A percentile compares a stretch with the other conserved stretches of the same genome.
phyloP scores from a whole-genome alignment of 1,140 invertebrate species.

The Scaptodrosophila lebanonensis region DNA sequence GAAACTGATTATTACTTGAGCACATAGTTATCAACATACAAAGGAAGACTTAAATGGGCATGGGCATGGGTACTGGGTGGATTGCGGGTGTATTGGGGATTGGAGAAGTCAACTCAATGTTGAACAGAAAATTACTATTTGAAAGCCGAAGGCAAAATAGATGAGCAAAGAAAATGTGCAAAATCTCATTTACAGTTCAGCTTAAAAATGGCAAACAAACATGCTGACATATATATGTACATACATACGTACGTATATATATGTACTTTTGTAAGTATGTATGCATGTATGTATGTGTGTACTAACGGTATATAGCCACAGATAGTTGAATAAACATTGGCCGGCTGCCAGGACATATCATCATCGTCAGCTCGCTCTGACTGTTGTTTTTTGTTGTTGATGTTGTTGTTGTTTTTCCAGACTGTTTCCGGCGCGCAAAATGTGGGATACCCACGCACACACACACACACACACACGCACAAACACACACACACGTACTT shows the following conservation, averaged over 20 bases:
- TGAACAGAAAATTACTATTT: slow-evolving; percentile 36
- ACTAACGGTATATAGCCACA: slow-evolving; percentile 23
- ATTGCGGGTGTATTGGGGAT: neutral
- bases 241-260: no score
- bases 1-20: no score
- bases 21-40: no score
- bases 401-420: neutral
- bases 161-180: slow-evolving; percentile 36
- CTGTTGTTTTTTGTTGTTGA: neutral
- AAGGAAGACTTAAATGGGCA: no score
- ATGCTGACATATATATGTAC: no score
- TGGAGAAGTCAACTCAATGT: slow-evolving; percentile 7
- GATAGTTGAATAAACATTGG: slow-evolving; percentile 43
- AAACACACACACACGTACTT: no score
- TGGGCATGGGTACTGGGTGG: no score
- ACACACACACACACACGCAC: no score
- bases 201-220: slow-evolving; percentile 43
- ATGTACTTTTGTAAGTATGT: no score
- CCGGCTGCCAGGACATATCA: slow-evolving; percentile 30
- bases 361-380: slow-evolving; percentile 6
- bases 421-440: slow-evolving; percentile 26
- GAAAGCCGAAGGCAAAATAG: slow-evolving; percentile 35
- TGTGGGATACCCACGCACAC: neutral
- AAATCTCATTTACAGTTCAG: slow-evolving; percentile 47
- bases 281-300: no score